Conservation (phyloP, 2,888 invertebrate species). For the Panzeria rudis region DNA sequence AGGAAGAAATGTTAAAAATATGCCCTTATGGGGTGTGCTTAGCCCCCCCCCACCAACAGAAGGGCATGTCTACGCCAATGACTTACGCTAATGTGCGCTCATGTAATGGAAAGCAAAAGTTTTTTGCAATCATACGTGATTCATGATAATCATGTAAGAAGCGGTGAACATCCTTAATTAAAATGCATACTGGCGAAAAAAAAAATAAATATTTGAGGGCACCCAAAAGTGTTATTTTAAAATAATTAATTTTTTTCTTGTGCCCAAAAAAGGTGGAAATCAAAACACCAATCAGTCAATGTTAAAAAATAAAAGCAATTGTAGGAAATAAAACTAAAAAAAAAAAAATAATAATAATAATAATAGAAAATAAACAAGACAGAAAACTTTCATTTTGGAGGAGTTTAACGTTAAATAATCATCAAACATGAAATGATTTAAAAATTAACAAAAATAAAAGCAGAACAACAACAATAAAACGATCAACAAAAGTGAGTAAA, state of each 20-base stretch:
- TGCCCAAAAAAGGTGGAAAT: slow-evolving; percentile 12
- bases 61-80: no score
- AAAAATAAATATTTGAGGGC: slow-evolving; percentile 11
- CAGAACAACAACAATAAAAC: background rate
- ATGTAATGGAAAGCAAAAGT: background rate
- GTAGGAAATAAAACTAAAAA: slow-evolving; percentile 53
- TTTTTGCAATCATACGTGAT: background rate
- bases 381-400: slow-evolving; percentile 51
- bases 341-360: background rate
- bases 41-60: no score
- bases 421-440: slow-evolving; percentile 37
- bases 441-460: slow-evolving; percentile 11
- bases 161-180: no score
- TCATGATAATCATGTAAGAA: no score
- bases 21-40: no score
- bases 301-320: slow-evolving; percentile 37
- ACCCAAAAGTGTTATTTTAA: slow-evolving; percentile 2
- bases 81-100: background rate
- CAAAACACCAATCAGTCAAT: slow-evolving; percentile 18
- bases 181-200: slow-evolving; percentile 9
- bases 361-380: slow-evolving; percentile 14
- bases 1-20: no score
- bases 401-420: slow-evolving; percentile 58
- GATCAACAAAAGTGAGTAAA: background rate
- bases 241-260: background rate